A percentile compares a stretch with the other conserved stretches of the same genome.
phyloP scores from a whole-genome alignment of 1,140 invertebrate genomes.

The Yoshiicerus persimilis region DNA sequence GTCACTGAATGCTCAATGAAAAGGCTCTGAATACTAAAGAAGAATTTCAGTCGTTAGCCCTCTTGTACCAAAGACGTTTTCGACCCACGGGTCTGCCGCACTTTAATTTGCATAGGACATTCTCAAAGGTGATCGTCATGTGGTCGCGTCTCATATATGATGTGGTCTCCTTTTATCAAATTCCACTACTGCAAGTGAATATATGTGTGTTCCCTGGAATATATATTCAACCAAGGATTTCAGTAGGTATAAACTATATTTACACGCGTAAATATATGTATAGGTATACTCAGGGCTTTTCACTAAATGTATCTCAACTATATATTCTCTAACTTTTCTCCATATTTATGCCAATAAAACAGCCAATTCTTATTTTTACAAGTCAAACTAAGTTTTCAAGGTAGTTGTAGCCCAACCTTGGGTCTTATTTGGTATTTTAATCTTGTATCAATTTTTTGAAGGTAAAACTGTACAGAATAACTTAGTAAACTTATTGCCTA shows the following conservation, averaged over 20 bases:
- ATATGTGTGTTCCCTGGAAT: no score
- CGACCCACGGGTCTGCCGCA: background rate
- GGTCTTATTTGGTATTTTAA: background rate
- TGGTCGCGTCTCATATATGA: background rate
- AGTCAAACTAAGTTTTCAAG: background rate
- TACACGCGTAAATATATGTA: no score
- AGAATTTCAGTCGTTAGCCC: conserved; percentile 31
- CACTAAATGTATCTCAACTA: background rate
- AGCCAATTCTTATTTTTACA: background rate
- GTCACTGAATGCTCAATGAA: conserved; percentile 40
- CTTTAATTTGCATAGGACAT: conserved; percentile 5
- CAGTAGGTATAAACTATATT: no score
- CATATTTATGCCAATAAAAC: background rate
- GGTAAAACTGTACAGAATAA: background rate
- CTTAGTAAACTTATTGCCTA: background rate
- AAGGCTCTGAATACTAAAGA: conserved; percentile 35
- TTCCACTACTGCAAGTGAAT: no score
- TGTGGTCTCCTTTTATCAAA: background rate
- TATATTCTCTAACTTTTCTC: background rate
- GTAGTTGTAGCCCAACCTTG: background rate
- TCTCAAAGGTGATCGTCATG: background rate
- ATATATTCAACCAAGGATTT: no score
- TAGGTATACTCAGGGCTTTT: background rate
- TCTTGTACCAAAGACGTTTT: background rate
- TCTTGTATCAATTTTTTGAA: background rate